Conservation (phyloP, 2,797 vertebrate genomes). For the Rallus crepitans region DNA sequence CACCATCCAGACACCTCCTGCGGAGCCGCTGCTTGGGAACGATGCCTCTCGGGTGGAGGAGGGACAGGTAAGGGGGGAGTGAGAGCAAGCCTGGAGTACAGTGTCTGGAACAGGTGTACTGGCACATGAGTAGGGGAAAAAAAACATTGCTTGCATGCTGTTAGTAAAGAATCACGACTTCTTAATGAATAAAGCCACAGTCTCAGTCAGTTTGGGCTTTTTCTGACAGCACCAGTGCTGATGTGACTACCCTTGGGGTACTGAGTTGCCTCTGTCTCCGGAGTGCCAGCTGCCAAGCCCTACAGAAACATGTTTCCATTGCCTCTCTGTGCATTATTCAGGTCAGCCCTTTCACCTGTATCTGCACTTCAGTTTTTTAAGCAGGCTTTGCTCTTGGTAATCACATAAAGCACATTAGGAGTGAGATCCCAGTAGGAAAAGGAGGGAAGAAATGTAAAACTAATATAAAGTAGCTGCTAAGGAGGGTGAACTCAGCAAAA, state of each 20-base stretch:
- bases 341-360: neutral
- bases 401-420: neutral
- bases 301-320: neutral
- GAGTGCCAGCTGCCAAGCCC: neutral
- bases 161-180: neutral
- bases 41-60: conserved; percentile 84
- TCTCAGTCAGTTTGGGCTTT: neutral
- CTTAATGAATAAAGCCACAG: neutral
- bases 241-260: neutral
- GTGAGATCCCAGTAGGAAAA: neutral
- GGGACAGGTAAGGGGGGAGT: conserved; percentile 72
- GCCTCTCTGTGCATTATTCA: neutral
- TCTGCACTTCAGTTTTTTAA: neutral
- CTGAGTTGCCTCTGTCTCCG: neutral
- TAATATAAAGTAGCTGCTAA: neutral
- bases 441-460: neutral
- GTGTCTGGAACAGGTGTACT: neutral
- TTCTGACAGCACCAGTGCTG: neutral
- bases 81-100: accelerated
- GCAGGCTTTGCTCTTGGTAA: neutral
- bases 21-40: conserved; percentile 86
- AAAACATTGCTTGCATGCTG: neutral
- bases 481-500: neutral
- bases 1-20: conserved; percentile 90
- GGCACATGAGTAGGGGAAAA: accelerated